Evolutionary conservation across 2,797 vertebrate genomes (phyloP), one percentile per base, ranked within the genome.

Genomic region (Pseudomugil gertrudae): DNA sequence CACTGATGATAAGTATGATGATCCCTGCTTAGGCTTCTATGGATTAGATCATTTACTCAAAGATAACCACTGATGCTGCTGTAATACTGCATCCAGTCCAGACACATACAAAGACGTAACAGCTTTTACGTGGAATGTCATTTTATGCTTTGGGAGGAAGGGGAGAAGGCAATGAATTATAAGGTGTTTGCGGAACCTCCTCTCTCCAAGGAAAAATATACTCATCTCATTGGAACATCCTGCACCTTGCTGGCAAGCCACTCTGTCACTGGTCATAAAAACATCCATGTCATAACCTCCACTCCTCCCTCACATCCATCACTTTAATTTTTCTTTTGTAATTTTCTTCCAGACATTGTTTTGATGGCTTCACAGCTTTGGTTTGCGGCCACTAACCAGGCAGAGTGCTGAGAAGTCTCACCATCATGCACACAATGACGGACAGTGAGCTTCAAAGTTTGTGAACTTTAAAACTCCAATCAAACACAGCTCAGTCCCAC

Each of bases 201-300:
- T 84, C 84, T 32, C 58, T 66, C 72, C 59, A 48, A 40, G 26
- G 63, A 53, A 86, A n/a, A 86, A 86, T 84, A 76, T 84, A 85
- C 79, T 80, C 57, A 78, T 87, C 75, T 84, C 83, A 86, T 87
- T 40, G 19, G 32, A 85, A 78, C 80, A 79, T 72, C 66, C 62
- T 64, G 63, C 60, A 58, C 69, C 58, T 69, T 50, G 57, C 72
- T 70, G 76, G 87, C 79, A 86, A 72, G 77, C 73, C 54, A 60
- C 79, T 84, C 87, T 58, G 59, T 80, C 79, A 79, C 78, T 80
- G 62, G 58, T 83, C 83, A 78, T 52, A 61, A 2, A 36, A 47
- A 50, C 76, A 47, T 69, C 72, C 59, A 36, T 79, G 70, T 78
- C 83, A 80, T 83, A 82, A 85, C 85, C 79, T 80, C 63, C 47